A percentile compares a stretch with the other conserved stretches of the same genome.
Conservation (phyloP, 2,888 invertebrate species). For the Tenthredo amoena region DNA sequence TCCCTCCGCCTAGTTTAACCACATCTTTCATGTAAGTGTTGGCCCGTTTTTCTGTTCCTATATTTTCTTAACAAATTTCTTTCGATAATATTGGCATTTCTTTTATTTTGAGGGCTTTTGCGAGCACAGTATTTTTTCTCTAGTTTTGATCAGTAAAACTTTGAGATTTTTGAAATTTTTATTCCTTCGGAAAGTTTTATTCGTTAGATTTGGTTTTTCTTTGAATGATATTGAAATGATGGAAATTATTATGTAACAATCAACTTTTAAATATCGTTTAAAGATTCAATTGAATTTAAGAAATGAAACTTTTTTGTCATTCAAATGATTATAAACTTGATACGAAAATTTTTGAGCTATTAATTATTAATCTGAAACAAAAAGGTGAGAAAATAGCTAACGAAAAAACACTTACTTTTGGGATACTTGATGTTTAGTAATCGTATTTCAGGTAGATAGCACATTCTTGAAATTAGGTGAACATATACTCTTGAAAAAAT, state of each 20-base stretch:
- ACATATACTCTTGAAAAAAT: neutral
- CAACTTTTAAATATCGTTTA: neutral
- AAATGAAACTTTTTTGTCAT: neutral
- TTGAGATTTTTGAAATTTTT: neutral
- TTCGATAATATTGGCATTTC: neutral
- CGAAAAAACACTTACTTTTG: slow-evolving; percentile 8
- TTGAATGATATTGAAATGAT: neutral
- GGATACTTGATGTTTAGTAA: slow-evolving; percentile 1
- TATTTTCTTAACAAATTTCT: neutral
- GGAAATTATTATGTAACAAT: neutral
- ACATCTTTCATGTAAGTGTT: slow-evolving; percentile 64
- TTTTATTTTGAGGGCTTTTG: neutral
- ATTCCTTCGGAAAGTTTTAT: neutral
- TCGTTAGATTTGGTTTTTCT: neutral
- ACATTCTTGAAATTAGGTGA: slow-evolving; percentile 27
- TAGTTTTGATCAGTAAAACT: neutral
- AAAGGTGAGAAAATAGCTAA: slow-evolving; percentile 31
- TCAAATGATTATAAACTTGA: neutral
- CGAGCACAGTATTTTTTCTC: neutral
- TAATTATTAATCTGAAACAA: neutral
- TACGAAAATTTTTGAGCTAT: neutral
- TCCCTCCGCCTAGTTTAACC: slow-evolving; percentile 64
- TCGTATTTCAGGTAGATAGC: slow-evolving; percentile 32
- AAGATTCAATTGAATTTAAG: neutral
- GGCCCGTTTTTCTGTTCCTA: slow-evolving; percentile 17